A percentile compares a stretch with the other conserved stretches of the same genome.
Conservation (phyloP, 2,113 vertebrate species). For the Turdus rufiventris region DNA sequence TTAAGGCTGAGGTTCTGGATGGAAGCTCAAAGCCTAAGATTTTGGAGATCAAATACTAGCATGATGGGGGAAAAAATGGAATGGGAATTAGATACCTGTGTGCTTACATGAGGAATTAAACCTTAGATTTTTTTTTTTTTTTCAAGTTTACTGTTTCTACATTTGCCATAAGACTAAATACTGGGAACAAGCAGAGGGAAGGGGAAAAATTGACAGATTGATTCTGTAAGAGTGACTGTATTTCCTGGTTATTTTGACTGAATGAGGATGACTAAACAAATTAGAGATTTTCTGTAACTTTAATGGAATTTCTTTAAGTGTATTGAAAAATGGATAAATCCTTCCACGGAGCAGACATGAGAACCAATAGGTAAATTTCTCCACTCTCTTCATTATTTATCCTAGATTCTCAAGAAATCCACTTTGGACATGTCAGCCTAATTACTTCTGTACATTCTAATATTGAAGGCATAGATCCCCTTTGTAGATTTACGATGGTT, state of each 20-base stretch:
- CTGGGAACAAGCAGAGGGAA: background rate
- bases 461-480: background rate
- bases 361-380: background rate
- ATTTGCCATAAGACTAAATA: background rate
- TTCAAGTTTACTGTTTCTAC: background rate
- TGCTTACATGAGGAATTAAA: background rate
- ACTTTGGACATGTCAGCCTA: background rate
- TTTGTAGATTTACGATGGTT: background rate
- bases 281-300: background rate
- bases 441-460: background rate
- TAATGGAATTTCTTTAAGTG: background rate
- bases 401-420: background rate
- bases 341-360: background rate
- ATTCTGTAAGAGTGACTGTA: background rate
- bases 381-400: background rate
- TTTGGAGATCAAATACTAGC: background rate
- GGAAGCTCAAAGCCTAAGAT: background rate
- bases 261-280: background rate
- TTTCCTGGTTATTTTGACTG: background rate
- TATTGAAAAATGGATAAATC: background rate
- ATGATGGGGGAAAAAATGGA: accelerated
- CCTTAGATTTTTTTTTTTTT: background rate
- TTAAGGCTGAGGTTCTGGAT: background rate
- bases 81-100: background rate
- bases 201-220: background rate